A percentile compares a stretch with the other conserved stretches of the same genome.
phyloP scores from a whole-genome alignment of 2,113 vertebrate species.

The Serinus canaria region DNA sequence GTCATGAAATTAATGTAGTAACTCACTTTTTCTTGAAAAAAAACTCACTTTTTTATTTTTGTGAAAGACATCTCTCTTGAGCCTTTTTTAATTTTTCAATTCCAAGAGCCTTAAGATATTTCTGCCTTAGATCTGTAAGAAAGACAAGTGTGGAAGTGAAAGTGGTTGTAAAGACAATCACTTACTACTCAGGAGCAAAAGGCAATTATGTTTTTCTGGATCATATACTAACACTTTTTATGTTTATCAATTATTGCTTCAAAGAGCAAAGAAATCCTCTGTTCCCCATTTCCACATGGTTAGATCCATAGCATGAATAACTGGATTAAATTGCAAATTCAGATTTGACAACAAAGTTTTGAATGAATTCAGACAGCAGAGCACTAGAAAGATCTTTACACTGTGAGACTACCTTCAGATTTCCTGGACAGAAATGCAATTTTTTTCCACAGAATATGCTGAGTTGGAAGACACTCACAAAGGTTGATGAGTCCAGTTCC shows the following conservation, averaged over 20 bases:
- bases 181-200: not conserved
- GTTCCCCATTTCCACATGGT: not conserved
- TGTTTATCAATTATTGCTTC: not conserved
- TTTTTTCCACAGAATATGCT: not conserved
- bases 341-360: not conserved
- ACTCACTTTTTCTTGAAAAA: not conserved
- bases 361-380: not conserved
- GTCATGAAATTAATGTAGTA: not conserved
- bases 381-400: not conserved
- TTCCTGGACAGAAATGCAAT: not conserved
- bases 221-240: not conserved
- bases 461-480: not conserved
- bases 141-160: not conserved
- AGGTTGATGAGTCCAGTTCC: accelerated
- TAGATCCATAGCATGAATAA: not conserved
- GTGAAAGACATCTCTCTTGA: not conserved
- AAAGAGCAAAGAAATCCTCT: not conserved
- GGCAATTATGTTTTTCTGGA: not conserved
- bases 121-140: not conserved
- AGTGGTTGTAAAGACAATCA: not conserved
- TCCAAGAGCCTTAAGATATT: not conserved
- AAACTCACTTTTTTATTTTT: too few species aligned
- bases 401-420: not conserved
- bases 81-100: not conserved
- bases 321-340: not conserved